Percentiles rank a stretch among this genome's conserved stretches.
Evolutionary conservation across 2,888 invertebrate species (phyloP).

Genomic region (Polyommatus iphigenia): DNA sequence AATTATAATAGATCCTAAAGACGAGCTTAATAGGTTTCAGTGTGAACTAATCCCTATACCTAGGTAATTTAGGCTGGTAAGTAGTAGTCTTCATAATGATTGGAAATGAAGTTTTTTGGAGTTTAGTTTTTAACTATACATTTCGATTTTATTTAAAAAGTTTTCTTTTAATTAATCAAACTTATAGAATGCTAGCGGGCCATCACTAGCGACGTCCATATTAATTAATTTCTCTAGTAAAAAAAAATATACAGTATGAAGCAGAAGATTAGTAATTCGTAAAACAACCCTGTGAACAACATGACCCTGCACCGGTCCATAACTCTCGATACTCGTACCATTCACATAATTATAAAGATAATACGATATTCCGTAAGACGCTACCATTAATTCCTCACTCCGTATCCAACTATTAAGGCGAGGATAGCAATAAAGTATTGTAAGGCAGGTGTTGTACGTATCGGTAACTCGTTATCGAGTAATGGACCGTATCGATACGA

Average conservation of each 20-base stretch:
- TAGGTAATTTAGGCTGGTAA: no score
- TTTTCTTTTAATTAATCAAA: no score
- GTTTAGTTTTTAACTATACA: no score
- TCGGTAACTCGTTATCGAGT: constrained; percentile 48
- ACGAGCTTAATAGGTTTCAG: no score
- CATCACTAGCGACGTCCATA: no score
- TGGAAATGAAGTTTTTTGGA: no score
- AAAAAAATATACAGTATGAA: not conserved
- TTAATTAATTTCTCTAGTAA: not conserved
- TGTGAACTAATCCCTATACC: no score
- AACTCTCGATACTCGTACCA: constrained; percentile 5
- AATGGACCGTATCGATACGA: constrained; percentile 46
- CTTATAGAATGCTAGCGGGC: no score
- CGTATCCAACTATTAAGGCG: constrained; percentile 44
- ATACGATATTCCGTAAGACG: constrained; percentile 33
- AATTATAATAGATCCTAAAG: no score
- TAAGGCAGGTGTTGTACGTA: constrained; percentile 47
- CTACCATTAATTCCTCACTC: constrained; percentile 44
- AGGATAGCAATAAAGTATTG: constrained; percentile 45
- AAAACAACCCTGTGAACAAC: not conserved
- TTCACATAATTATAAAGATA: constrained; percentile 29
- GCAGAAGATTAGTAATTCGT: not conserved
- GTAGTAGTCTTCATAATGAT: no score
- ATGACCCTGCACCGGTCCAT: not conserved
- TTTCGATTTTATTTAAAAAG: no score